Conservation (phyloP, 2,113 vertebrate species). For the Mugil cephalus region DNA sequence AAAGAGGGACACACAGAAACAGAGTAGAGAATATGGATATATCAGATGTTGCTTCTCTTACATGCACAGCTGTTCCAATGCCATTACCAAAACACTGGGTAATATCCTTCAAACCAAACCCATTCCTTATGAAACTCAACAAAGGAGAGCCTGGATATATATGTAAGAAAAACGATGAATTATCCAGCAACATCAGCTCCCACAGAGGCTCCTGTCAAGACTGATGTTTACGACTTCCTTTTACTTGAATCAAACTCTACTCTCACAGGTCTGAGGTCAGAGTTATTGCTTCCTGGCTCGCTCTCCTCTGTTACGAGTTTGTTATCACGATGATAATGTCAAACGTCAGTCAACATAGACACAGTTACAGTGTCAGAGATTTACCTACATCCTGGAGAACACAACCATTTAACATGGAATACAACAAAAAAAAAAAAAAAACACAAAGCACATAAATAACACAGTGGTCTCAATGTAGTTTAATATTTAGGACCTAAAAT, state of each 20-base stretch:
- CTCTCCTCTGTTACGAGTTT: slow-evolving; percentile 64
- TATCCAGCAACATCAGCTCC: background rate
- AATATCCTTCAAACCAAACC: slow-evolving; percentile 39
- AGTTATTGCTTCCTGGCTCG: slow-evolving; percentile 38
- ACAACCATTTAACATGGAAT: slow-evolving; percentile 61
- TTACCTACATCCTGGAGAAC: slow-evolving; percentile 86
- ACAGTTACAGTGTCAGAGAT: slow-evolving; percentile 51
- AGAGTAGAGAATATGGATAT: slow-evolving; percentile 67
- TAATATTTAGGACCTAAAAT: background rate
- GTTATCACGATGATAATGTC: slow-evolving; percentile 41
- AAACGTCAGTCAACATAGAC: slow-evolving; percentile 25
- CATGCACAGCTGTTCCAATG: background rate
- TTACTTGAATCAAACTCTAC: slow-evolving; percentile 9
- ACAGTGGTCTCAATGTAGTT: background rate
- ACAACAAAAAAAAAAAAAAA: slow-evolving; percentile 50
- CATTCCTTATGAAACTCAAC: slow-evolving; percentile 52
- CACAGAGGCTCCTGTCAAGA: background rate
- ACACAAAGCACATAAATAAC: slow-evolving; percentile 42
- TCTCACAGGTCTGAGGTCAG: slow-evolving; percentile 23
- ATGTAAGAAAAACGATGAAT: background rate
- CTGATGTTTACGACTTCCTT: background rate
- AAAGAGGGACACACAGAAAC: slow-evolving; percentile 70
- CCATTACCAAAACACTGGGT: background rate
- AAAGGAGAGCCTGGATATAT: slow-evolving; percentile 56
- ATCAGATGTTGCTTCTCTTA: slow-evolving; percentile 42